Evolutionary conservation across 2,888 invertebrate species (phyloP).

Genomic region (Morpho helenor): DNA sequence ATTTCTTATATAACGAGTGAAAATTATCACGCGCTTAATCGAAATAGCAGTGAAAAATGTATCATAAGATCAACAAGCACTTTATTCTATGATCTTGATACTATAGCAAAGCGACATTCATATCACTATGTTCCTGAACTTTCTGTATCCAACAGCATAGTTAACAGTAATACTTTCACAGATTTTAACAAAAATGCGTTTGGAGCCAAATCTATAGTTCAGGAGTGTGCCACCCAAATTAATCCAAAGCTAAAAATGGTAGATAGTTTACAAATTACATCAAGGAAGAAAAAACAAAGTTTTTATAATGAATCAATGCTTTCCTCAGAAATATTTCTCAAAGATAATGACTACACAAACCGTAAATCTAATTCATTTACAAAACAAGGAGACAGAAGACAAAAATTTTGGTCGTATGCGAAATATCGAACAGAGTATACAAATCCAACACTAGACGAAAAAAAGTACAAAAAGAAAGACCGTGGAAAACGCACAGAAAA

Average conservation of each 20-base stretch:
- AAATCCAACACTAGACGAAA: constrained; percentile 45
- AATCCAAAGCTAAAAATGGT: constrained; percentile 38
- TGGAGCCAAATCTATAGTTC: constrained; percentile 43
- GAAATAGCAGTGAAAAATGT: constrained; percentile 37
- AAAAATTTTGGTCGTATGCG: constrained; percentile 57
- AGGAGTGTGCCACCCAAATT: constrained; percentile 53
- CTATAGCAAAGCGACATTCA: constrained; percentile 56
- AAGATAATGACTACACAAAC: constrained; percentile 38
- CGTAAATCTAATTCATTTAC: constrained; percentile 26
- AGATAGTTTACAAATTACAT: constrained; percentile 39
- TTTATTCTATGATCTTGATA: constrained; percentile 63
- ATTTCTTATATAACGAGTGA: constrained; percentile 47
- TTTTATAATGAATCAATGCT: constrained; percentile 34
- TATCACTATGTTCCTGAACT: constrained; percentile 45
- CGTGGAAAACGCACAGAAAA: constrained; percentile 44
- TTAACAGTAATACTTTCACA: constrained; percentile 34
- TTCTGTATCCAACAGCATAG: constrained; percentile 39
- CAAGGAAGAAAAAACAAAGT: constrained; percentile 39
- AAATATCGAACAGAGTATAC: constrained; percentile 55
- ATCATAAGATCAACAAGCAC: constrained; percentile 53
- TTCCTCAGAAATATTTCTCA: constrained; percentile 54
- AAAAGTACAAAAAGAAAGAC: constrained; percentile 46
- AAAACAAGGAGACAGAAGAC: constrained; percentile 36
- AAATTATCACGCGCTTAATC: constrained; percentile 45
- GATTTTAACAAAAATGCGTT: constrained; percentile 33